Base-by-base conservation (phyloP, 2,797 vertebrate genomes). In the Microctenopoma stevenorrisi region DNA sequence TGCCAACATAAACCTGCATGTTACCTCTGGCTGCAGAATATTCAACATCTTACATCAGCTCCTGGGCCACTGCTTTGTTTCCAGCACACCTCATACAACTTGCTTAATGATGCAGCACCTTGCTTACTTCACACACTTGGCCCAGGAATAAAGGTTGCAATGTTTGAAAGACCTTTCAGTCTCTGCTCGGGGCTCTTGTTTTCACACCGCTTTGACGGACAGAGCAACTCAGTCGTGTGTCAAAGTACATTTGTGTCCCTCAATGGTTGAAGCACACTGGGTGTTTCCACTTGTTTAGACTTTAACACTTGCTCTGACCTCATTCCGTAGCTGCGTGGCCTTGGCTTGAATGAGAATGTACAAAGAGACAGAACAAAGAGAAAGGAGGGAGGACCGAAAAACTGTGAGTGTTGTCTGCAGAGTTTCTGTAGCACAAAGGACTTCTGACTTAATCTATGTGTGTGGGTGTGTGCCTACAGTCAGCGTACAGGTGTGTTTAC, bases 251-350 rank as follows among this genome's bases (percentile, higher is more conserved):
- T 85, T 80, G 42, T 38, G 44, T 77, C 37, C 22, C 50, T 84
- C 67, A 53, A 66, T 63, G 72, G 57, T 12, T 64, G 53, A 76
- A 79, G 55, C 51, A 38, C 64, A 47, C 46, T 6, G 52, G 59
- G 38, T 68, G 61, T 75, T 83, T 75, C 59, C 55, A 51, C 74
- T 82, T 82, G 65, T 82, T 79, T 72, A 44, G 80, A 74, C 77
- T 74, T 68, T 67, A 80, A 71, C 55, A 62, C 77, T 72, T 44
- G 72, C 64, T 64, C 68, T 80, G 77, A 86, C 82, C 74, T 78
- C 67, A 74, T 87, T 80, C 72, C 74, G 52, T 73, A 68, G 61
- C 69, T 76, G 78, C 75, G 82, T 85, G 86, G 82, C 85, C 86
- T 76, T 15, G 16, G 53, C 38, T 54, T 79, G 43, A 86, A 84